Base-by-base conservation (phyloP, 23 tunicate species). In the Styela clava region DNA sequence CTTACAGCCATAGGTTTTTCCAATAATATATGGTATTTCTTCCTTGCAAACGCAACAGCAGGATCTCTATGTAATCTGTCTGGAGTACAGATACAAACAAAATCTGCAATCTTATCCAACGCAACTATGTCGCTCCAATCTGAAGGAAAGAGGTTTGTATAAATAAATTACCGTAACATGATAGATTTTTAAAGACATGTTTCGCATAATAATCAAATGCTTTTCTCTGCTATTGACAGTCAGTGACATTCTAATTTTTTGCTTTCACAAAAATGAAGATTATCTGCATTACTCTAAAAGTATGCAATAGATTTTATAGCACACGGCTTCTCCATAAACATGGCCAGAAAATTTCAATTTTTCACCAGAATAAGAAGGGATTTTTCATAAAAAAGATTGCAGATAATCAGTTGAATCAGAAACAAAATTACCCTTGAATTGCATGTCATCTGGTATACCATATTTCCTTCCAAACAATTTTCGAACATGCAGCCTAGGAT, bases 1-100 rank as follows among this genome's bases (percentile, higher is more conserved):
- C 79, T 34, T 56, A 85, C 89, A n/a, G 93, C 93, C 93, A 88
- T 88, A 7, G 93, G 93, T 62, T 88, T 88, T 88, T 88, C 93
- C 74, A 88, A 73, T 26, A 88, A 37, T 64, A 88, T 83, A 22
- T 88, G 87, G 69, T 88, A 88, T 20, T 79, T 83, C 73, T 76
- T 83, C 26, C 70, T 78, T 24, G 83, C 83, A 35, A 88, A 74
- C 24, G 93, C 87, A 65, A 88, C 62, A 22, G 87, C 84, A 61
- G 87, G 83, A 23, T 83, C 93, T 78, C 78, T 83, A 64, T 88
- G 93, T 5, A 78, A 27, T 34, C 37, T 79, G 35, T 88, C 93
- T 31, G 93, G 93, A 61, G 93, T 88, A 44, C 87, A 88, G 28
- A 88, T 83, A 31, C 64, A 84, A 2, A 68, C 93, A 78, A 88